Conservation (phyloP, 2,113 vertebrate species). For the Vicugna pacos region DNA sequence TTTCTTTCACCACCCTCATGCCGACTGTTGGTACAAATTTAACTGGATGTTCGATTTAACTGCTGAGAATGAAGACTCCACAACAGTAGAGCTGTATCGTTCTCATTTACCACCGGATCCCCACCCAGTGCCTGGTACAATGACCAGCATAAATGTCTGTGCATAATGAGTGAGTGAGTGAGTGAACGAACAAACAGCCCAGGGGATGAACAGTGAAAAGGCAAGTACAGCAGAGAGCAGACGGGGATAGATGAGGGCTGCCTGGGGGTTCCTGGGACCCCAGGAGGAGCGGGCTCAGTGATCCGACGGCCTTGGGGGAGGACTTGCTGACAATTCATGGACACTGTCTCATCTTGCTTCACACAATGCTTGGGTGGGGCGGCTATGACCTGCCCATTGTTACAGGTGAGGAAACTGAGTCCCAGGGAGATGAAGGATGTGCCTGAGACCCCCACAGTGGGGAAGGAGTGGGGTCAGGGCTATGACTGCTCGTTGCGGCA, state of each 20-base stretch:
- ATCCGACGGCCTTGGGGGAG: rapidly evolving
- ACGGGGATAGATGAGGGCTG: not conserved
- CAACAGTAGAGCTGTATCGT: not conserved
- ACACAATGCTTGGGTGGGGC: not conserved
- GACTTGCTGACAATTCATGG: not conserved
- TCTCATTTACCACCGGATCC: not conserved
- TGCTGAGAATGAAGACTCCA: not conserved
- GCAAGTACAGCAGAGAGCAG: not conserved
- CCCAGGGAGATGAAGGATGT: not conserved
- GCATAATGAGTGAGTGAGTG: not conserved
- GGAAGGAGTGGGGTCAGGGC: not conserved
- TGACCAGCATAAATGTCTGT: not conserved
- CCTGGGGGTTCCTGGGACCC: not conserved
- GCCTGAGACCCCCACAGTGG: not conserved
- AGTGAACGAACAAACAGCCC: not conserved
- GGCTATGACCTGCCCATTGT: not conserved
- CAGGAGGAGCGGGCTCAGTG: not conserved
- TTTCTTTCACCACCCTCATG: not conserved
- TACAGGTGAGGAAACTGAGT: conserved; percentile 27
- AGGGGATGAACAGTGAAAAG: not conserved
- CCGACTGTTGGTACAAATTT: not conserved
- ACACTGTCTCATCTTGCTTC: not conserved
- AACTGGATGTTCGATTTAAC: not conserved
- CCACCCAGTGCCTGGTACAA: not conserved
- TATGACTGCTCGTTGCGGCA: not conserved